These are phyloP conservation scores for Aleadryas rufinucha DNA, from an alignment of 2,113 vertebrate genomes.

Conservation along the genomic window DNA sequence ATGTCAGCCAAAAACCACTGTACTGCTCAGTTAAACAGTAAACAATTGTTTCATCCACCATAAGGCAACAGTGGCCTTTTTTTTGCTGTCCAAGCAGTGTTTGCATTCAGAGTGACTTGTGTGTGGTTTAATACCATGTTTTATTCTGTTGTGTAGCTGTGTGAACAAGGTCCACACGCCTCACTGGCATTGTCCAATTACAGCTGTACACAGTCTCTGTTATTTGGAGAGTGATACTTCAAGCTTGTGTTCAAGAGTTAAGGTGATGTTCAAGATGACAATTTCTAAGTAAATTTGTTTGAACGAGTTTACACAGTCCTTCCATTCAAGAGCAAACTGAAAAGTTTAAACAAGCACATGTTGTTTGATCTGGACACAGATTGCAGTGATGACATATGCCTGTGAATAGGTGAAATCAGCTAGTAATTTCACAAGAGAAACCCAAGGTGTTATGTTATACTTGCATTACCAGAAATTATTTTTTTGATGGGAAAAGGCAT, in stretches of 20 bases:
- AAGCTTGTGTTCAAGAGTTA: not conserved
- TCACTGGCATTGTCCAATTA: not conserved
- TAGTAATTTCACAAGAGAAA: not conserved
- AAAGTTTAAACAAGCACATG: not conserved
- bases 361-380: not conserved
- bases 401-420: not conserved
- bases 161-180: not conserved
- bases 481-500: not conserved
- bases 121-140: not conserved
- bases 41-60: not conserved
- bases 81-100: not conserved
- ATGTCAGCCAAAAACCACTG: not conserved
- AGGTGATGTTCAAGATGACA: not conserved
- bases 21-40: not conserved
- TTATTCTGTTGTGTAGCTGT: not conserved
- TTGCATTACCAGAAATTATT: not conserved
- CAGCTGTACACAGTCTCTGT: fast-evolving
- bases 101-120: not conserved
- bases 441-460: not conserved
- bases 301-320: not conserved
- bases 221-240: not conserved
- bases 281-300: not conserved
- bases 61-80: not conserved
- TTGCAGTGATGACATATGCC: not conserved
- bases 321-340: not conserved